These are phyloP conservation scores for Acronicta psi DNA, from an alignment of 2,888 invertebrate species.

Conservation along the genomic window DNA sequence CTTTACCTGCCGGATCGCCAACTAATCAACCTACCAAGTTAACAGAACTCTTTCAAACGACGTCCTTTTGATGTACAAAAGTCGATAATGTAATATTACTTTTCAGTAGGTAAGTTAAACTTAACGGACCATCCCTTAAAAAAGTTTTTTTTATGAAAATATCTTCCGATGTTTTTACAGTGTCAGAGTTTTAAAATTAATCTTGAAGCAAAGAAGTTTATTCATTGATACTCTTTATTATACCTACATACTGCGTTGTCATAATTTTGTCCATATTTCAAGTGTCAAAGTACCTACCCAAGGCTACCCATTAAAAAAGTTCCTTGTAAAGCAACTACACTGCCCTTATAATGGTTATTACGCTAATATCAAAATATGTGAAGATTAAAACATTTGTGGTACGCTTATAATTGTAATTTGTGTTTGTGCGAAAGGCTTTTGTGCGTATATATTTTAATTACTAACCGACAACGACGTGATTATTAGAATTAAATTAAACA, in stretches of 20 bases:
- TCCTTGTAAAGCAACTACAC: conserved; percentile 13
- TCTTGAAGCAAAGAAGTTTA: no score
- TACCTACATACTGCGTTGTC: background rate
- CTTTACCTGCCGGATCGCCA: conserved; percentile 50
- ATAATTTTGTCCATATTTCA: conserved; percentile 16
- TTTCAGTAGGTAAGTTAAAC: conserved; percentile 21
- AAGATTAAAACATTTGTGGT: conserved; percentile 38
- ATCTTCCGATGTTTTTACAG: background rate
- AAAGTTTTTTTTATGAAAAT: background rate
- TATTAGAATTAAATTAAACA: no score
- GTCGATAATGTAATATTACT: conserved; percentile 55
- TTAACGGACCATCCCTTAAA: background rate
- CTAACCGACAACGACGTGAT: conserved; percentile 1
- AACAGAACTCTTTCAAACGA: conserved; percentile 52
- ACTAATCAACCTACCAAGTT: conserved; percentile 59
- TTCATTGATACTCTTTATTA: no score
- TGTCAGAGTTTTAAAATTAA: no score
- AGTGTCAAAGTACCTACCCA: conserved; percentile 21
- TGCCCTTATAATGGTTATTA: conserved; percentile 22
- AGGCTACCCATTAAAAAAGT: conserved; percentile 1
- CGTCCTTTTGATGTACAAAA: conserved; percentile 54
- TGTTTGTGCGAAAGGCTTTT: conserved; percentile 19
- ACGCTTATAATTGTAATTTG: conserved; percentile 39
- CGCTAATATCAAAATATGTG: conserved; percentile 39
- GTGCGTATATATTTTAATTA: conserved; percentile 17